phyloP scores from a whole-genome alignment of 2,113 vertebrate genomes.

The Siniperca knerii region DNA sequence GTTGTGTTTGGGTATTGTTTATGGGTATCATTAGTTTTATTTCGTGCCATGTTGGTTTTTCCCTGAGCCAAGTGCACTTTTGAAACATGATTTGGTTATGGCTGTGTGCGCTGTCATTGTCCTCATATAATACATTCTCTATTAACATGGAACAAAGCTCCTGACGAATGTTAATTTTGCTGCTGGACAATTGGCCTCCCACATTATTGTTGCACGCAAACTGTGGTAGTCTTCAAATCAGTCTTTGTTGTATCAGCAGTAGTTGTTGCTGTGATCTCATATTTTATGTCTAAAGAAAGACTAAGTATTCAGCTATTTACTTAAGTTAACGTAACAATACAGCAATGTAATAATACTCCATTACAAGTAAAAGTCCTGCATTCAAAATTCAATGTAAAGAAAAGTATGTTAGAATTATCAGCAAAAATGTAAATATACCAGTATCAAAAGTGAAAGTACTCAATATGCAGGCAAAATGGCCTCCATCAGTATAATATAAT shows the following conservation, averaged over 20 bases:
- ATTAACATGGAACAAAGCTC: conserved; percentile 16
- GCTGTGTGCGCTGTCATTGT: not conserved
- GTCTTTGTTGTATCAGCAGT: not conserved
- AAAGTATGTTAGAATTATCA: not conserved
- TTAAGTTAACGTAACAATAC: not conserved
- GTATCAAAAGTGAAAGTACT: not conserved
- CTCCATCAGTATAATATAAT: not conserved
- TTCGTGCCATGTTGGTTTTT: conserved; percentile 3
- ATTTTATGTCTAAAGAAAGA: not conserved
- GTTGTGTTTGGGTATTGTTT: conserved; percentile 31
- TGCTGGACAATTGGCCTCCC: not conserved
- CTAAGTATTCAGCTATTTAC: not conserved
- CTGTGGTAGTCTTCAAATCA: conserved; percentile 1
- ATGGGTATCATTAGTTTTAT: conserved; percentile 10
- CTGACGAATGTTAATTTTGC: not conserved
- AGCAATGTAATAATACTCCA: not conserved
- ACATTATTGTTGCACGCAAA: conserved; percentile 9
- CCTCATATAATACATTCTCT: conserved; percentile 10
- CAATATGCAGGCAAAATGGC: not conserved
- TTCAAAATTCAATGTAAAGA: not conserved
- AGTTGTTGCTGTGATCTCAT: not conserved
- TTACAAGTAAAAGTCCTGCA: not conserved
- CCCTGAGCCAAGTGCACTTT: conserved; percentile 4
- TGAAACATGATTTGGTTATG: conserved; percentile 10
- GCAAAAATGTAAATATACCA: not conserved